These are phyloP conservation scores for Melipona quadrifasciata DNA, from an alignment of 1,140 invertebrate genomes.

Conservation along the genomic window DNA sequence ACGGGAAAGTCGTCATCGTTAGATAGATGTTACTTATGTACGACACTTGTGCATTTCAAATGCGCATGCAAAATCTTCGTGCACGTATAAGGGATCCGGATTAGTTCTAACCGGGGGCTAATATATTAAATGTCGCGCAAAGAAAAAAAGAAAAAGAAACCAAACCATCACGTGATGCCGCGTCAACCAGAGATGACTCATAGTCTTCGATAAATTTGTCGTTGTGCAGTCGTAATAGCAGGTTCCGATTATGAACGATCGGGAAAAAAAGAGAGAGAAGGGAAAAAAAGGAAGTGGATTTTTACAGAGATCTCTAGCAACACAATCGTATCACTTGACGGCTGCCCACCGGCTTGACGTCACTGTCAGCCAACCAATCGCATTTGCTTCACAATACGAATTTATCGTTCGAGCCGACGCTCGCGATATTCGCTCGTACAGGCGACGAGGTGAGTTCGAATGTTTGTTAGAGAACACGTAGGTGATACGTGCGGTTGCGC, in stretches of 20 bases:
- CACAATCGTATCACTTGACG: conserved; percentile 23
- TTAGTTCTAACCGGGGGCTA: background rate
- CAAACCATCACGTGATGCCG: background rate
- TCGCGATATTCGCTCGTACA: conserved; percentile 11
- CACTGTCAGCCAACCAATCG: conserved; percentile 41
- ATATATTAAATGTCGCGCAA: background rate
- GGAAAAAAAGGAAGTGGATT: conserved; percentile 1
- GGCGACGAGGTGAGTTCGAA: background rate
- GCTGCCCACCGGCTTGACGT: conserved; percentile 46
- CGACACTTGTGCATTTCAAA: background rate
- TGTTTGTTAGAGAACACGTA: background rate
- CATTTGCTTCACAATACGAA: conserved; percentile 49
- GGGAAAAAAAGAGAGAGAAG: background rate
- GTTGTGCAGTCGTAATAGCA: background rate
- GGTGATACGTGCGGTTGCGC: too few relatives aligned
- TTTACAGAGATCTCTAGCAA: background rate
- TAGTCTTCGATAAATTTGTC: background rate
- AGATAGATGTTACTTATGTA: background rate
- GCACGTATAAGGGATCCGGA: background rate
- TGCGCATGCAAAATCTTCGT: too few relatives aligned
- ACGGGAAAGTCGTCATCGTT: conserved; percentile 34
- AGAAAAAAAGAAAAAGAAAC: background rate
- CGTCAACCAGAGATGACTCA: conserved; percentile 20
- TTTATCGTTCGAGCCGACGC: conserved; percentile 51
- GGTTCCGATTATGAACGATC: background rate